Percentiles rank a stretch among this genome's conserved stretches.
Evolutionary conservation across 2,888 invertebrate genomes (phyloP).

Genomic region (Volucella inflata): DNA sequence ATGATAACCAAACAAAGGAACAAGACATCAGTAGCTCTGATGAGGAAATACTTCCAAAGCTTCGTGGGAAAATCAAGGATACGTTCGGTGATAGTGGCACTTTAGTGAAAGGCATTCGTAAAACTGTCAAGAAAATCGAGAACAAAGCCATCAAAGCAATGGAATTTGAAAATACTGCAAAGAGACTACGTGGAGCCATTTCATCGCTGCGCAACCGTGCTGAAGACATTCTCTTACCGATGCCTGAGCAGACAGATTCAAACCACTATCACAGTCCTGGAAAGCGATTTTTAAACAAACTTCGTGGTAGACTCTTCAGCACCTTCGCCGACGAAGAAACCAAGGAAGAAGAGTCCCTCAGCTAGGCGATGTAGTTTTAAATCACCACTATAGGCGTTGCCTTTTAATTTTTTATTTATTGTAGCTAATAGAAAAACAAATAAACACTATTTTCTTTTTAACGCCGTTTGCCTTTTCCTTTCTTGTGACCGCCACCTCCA

Average conservation of each 20-base stretch:
- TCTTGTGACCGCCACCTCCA: constrained; percentile 80
- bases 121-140: constrained; percentile 51
- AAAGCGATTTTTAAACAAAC: constrained; percentile 38
- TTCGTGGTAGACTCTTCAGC: constrained; percentile 48
- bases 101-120: constrained; percentile 44
- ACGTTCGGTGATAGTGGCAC: constrained; percentile 24
- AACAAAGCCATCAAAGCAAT: constrained; percentile 48
- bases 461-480: constrained; percentile 83
- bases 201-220: constrained; percentile 32
- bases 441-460: constrained; percentile 68
- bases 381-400: neutral
- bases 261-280: neutral
- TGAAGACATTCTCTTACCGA: constrained; percentile 35
- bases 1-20: neutral
- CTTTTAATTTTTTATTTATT: constrained; percentile 65
- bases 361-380: constrained; percentile 8
- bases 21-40: neutral
- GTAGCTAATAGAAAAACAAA: constrained; percentile 52
- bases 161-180: constrained; percentile 49
- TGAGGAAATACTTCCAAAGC: constrained; percentile 40
- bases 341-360: neutral
- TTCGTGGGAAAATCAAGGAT: constrained; percentile 48
- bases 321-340: constrained; percentile 44
- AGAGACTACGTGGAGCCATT: constrained; percentile 62
- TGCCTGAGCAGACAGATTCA: constrained; percentile 6